These are phyloP conservation scores for Labroides dimidiatus DNA, from an alignment of 2,797 vertebrate species.

Conservation along the genomic window DNA sequence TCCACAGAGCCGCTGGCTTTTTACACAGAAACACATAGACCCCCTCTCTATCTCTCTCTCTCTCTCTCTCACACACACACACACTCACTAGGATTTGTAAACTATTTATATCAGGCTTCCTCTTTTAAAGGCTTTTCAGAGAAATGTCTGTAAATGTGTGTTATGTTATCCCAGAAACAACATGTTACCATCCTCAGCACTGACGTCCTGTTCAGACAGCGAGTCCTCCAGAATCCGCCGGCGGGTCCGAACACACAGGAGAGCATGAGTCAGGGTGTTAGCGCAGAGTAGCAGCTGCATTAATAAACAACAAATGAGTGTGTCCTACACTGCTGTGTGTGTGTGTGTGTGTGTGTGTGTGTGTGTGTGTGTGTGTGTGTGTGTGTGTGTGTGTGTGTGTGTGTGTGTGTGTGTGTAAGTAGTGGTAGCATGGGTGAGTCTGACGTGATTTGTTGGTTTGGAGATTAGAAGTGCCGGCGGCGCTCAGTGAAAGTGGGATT, in stretches of 20 bases:
- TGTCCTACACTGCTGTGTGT: conserved; percentile 14
- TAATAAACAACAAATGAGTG: conserved; percentile 34
- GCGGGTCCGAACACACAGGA: conserved; percentile 25
- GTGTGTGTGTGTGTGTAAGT: conserved; percentile 50
- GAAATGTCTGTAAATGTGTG: conserved; percentile 28
- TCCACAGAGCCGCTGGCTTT: conserved; percentile 17
- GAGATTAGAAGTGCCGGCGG: conserved; percentile 60
- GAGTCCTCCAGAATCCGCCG: conserved; percentile 18
- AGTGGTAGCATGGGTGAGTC: conserved; percentile 50
- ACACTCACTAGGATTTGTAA: conserved; percentile 28
- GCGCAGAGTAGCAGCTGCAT: conserved; percentile 31
- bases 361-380: conserved; percentile 53
- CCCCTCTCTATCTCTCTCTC: background rate
- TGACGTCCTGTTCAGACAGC: conserved; percentile 20
- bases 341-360: conserved; percentile 48
- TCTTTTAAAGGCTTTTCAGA: conserved; percentile 21
- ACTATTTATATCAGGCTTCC: conserved; percentile 29
- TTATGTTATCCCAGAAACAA: conserved; percentile 20
- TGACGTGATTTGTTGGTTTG: conserved; percentile 60
- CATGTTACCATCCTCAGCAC: conserved; percentile 8
- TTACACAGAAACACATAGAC: background rate
- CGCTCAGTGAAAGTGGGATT: conserved; percentile 65
- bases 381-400: conserved; percentile 53
- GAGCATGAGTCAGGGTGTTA: conserved; percentile 41
- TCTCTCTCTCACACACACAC: background rate